Percentiles rank a stretch among this genome's conserved stretches.
Evolutionary conservation across 1,140 invertebrate species (phyloP).

Genomic region (Rhyzopertha dominica): DNA sequence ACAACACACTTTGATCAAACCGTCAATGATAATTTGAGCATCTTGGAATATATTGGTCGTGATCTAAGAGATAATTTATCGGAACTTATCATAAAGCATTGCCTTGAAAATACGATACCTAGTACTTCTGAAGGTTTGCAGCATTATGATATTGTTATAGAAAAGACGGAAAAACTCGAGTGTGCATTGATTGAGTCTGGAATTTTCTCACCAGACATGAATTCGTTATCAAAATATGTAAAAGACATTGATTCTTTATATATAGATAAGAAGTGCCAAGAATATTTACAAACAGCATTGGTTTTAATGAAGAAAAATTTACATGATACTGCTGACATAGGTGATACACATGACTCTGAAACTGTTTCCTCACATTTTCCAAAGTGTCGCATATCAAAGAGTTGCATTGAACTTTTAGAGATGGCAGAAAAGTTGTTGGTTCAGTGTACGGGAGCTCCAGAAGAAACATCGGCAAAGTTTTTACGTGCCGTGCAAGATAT

Average conservation of each 20-base stretch:
- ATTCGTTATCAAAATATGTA: slow-evolving; percentile 67
- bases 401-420: slow-evolving; percentile 58
- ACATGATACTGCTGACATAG: slow-evolving; percentile 65
- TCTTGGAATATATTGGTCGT: slow-evolving; percentile 59
- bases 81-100: slow-evolving; percentile 64
- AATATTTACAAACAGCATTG: slow-evolving; percentile 64
- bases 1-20: slow-evolving; percentile 53
- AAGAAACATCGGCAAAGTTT: slow-evolving; percentile 57
- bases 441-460: slow-evolving; percentile 59
- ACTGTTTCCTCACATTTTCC: slow-evolving; percentile 22
- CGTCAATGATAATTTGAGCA: slow-evolving; percentile 47
- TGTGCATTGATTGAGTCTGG: slow-evolving; percentile 54
- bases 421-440: slow-evolving; percentile 67
- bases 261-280: slow-evolving; percentile 70
- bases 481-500: slow-evolving; percentile 69
- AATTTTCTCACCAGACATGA: slow-evolving; percentile 50
- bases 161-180: slow-evolving; percentile 63
- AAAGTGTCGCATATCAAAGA: slow-evolving; percentile 60
- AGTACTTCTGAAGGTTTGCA: slow-evolving; percentile 64
- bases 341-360: slow-evolving; percentile 35
- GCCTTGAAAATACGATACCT: slow-evolving; percentile 70
- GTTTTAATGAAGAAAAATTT: slow-evolving; percentile 77
- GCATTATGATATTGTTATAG: slow-evolving; percentile 58
- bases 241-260: slow-evolving; percentile 74
- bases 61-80: slow-evolving; percentile 59